Conservation (phyloP, 2,113 vertebrate species). For the Capricornis sumatraensis region DNA sequence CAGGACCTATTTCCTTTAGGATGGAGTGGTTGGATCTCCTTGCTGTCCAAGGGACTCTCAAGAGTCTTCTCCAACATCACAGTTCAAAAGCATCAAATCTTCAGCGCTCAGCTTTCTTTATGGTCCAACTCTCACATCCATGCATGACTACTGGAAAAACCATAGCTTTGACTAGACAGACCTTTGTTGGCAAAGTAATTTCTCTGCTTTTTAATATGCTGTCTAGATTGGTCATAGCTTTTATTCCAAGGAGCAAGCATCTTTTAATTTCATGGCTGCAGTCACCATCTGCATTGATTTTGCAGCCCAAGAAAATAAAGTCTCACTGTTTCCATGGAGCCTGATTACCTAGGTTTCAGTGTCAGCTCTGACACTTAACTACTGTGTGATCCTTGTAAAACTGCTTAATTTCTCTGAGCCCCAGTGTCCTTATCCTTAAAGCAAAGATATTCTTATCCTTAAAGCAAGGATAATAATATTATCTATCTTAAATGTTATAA, state of each 20-base stretch:
- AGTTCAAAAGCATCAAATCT: background rate
- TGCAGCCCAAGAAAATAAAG: background rate
- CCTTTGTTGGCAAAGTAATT: background rate
- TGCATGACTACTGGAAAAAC: background rate
- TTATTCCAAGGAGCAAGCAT: background rate
- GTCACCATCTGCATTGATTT: background rate
- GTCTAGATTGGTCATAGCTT: background rate
- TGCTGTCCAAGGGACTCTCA: background rate
- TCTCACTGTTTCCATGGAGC: background rate
- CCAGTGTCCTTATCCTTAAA: background rate
- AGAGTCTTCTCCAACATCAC: background rate
- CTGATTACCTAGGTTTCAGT: constrained; percentile 7
- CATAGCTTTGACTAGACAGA: background rate
- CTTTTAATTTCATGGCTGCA: background rate
- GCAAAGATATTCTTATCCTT: background rate
- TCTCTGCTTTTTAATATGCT: background rate
- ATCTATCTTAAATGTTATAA: background rate
- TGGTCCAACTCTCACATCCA: background rate
- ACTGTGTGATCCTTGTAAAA: background rate
- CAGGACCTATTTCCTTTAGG: background rate
- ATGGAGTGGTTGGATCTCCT: background rate
- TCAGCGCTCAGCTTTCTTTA: background rate
- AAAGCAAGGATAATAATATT: constrained; percentile 3
- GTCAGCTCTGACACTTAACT: constrained; percentile 13
- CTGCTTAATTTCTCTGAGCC: background rate